Conservation (phyloP, 2,113 vertebrate species). For the Daboia siamensis region DNA sequence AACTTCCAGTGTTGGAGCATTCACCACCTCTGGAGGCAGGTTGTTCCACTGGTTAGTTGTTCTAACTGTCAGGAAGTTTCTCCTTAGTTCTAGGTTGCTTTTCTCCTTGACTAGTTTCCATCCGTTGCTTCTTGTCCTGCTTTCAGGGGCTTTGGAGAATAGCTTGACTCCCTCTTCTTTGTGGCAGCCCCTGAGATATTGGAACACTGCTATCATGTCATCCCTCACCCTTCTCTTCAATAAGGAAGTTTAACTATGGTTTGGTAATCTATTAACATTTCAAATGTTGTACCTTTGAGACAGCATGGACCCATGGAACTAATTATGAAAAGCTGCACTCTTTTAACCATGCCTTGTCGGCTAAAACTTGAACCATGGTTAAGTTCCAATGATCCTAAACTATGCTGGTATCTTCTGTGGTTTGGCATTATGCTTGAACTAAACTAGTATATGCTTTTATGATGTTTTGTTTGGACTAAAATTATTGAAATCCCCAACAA, state of each 20-base stretch:
- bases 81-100: no score
- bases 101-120: no score
- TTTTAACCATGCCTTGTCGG: not conserved
- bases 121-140: no score
- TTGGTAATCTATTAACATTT: not conserved
- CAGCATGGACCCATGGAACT: not conserved
- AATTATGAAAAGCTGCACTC: not conserved
- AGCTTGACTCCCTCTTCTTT: no score
- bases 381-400: not conserved
- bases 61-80: no score
- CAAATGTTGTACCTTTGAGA: not conserved
- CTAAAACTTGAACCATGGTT: not conserved
- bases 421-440: not conserved
- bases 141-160: no score
- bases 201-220: no score
- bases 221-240: no score
- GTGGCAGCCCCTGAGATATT: no score
- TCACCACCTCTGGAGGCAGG: no score
- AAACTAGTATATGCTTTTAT: conserved; percentile 25
- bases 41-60: no score
- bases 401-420: not conserved
- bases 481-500: conserved; percentile 23
- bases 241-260: not conserved
- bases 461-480: conserved; percentile 43
- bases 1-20: no score